These are phyloP conservation scores for Tigriopus japonicus DNA, from an alignment of 1,140 invertebrate species.

Conservation along the genomic window DNA sequence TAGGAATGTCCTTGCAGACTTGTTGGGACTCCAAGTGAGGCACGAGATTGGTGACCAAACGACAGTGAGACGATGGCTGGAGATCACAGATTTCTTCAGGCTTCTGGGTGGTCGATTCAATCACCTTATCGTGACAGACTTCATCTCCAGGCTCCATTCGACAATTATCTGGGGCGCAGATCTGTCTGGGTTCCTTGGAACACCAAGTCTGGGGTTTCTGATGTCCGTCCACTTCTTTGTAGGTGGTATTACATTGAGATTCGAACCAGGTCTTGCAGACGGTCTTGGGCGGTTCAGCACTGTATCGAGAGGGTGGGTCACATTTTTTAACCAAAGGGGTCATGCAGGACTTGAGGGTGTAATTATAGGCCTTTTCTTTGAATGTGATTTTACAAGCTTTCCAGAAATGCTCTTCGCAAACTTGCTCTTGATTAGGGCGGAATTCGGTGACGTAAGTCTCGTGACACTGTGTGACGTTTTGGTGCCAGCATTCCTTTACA, in stretches of 20 bases:
- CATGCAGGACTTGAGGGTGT: slow-evolving; percentile 1
- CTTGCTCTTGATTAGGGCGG: not conserved
- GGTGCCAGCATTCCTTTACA: slow-evolving; percentile 8
- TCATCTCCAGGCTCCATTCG: slow-evolving; percentile 5
- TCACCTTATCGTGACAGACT: slow-evolving; percentile 7
- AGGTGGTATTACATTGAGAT: slow-evolving; percentile 8
- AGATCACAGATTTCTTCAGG: slow-evolving; percentile 10
- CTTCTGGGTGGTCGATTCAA: slow-evolving; percentile 7
- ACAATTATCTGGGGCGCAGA: slow-evolving; percentile 8
- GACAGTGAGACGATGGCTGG: slow-evolving; percentile 7
- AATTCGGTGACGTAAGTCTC: slow-evolving; percentile 6
- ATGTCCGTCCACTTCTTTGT: not conserved
- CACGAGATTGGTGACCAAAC: slow-evolving; percentile 13
- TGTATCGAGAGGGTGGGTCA: not conserved
- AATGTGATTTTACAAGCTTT: slow-evolving; percentile 12
- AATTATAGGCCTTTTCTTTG: slow-evolving; percentile 7
- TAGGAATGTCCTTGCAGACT: slow-evolving; percentile 13
- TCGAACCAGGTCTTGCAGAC: slow-evolving; percentile 11
- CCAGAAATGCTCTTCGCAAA: slow-evolving; percentile 9
- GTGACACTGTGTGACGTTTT: slow-evolving; percentile 8
- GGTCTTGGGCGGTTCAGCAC: not conserved
- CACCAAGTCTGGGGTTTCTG: slow-evolving; percentile 5
- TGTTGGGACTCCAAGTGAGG: slow-evolving; percentile 9
- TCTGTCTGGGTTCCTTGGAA: not conserved
- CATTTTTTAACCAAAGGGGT: slow-evolving; percentile 7